phyloP scores from a whole-genome alignment of 2,797 vertebrate species.

The Macroramphosus scolopax region DNA sequence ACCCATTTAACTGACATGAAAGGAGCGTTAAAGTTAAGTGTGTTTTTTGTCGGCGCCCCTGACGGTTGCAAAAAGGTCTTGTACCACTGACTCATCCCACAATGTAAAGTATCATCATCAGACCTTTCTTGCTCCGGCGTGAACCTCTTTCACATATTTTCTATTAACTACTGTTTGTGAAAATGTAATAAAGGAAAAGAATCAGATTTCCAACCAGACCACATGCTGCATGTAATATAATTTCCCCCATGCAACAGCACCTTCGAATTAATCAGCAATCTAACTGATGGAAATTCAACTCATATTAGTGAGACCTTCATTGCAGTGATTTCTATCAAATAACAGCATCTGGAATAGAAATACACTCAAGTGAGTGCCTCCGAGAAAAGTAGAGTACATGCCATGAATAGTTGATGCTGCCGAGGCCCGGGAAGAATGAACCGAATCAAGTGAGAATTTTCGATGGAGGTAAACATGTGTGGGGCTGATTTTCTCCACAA shows the following conservation, averaged over 20 bases:
- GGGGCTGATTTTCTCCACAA: conserved; percentile 17
- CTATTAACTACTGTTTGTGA: not conserved
- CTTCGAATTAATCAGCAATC: conserved; percentile 24
- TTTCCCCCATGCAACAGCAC: conserved; percentile 10
- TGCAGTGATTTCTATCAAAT: conserved; percentile 23
- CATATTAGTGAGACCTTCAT: conserved; percentile 1
- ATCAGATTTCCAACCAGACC: conserved; percentile 17
- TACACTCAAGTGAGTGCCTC: not conserved
- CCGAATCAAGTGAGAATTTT: conserved; percentile 36
- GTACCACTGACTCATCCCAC: too few relatives aligned
- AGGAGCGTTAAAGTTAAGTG: conserved; percentile 4
- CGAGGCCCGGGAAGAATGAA: conserved; percentile 15
- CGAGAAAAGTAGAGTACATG: not conserved
- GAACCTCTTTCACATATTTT: not conserved
- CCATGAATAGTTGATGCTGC: conserved; percentile 19
- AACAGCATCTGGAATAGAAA: conserved; percentile 21
- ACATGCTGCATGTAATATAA: not conserved
- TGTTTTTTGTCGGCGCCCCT: too few relatives aligned
- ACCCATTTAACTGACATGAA: conserved; percentile 30
- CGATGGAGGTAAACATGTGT: conserved; percentile 21
- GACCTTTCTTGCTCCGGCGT: not conserved
- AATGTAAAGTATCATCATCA: too few relatives aligned
- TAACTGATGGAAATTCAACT: conserved; percentile 16
- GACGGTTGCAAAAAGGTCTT: too few relatives aligned
- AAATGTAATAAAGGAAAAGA: conserved; percentile 8